Base-by-base conservation (phyloP, 2,888 invertebrate genomes). In the Ypsolopha scabrella region DNA sequence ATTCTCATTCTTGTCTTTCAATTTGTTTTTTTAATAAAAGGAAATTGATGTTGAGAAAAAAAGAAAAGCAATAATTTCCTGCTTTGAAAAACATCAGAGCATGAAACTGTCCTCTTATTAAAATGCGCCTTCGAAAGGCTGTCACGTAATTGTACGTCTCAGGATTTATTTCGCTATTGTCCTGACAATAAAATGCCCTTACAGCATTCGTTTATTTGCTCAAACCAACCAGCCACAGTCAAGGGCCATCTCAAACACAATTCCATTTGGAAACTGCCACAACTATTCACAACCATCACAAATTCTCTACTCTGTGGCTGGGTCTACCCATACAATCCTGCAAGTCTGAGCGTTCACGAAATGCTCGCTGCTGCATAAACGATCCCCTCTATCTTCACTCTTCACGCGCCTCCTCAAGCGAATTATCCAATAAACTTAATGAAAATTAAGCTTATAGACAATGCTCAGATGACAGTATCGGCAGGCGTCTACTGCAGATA, bases 381-480 rank as follows among this genome's bases (percentile, higher is more conserved):
- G 79, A 83, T 81, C 82, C 78, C 60, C 70, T 73, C 76, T 85
- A 85, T 85, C 83, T 77, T 71, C 53, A 58, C 57, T 68, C 63
- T 75, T 81, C 80, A 80, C 75, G 80, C 78, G 67, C 68, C 67
- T 63, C 63, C 66, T 67, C 70, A 71, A 72, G 73, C 72, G 81
- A 78, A 83, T 83, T 82, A 83, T 85, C 80, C 85, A 81, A 83
- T 85, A 83, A 83, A 81, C 80, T 80, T 85, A 82, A 85, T 85
- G 85, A 86, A 83, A 81, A 83, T 83, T 83, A 83, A 83, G 82
- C 82, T 79, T 75, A 76, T 72, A 75, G 75, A 68, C 51, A 41
- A 48, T 51, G 53, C 44, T 48, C 49, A 44, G 41, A 71, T 73
- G 74, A 74, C 68, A 70, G 67, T 68, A 69, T 64, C 60, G 66